These are phyloP conservation scores for Macropodus opercularis DNA, from an alignment of 2,797 vertebrate genomes.

Conservation along the genomic window DNA sequence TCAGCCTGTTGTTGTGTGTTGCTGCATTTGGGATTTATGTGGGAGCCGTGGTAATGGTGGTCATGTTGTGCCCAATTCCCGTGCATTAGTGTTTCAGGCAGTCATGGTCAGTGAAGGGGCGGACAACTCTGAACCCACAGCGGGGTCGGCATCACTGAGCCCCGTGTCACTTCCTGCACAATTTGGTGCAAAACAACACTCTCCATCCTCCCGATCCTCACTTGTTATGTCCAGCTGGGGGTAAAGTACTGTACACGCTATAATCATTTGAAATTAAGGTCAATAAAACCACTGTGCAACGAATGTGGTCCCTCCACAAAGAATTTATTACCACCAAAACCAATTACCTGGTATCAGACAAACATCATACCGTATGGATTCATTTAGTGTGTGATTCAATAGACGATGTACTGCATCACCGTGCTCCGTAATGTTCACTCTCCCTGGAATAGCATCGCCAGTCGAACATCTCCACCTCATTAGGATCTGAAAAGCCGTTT, in stretches of 20 bases:
- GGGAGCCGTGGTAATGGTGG: conserved; percentile 12
- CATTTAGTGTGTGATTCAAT: neutral
- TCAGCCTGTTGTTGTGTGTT: neutral
- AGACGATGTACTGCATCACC: neutral
- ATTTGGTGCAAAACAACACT: conserved; percentile 10
- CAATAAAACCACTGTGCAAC: neutral
- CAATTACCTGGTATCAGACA: conserved; percentile 8
- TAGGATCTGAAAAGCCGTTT: neutral
- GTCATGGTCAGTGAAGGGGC: conserved; percentile 42
- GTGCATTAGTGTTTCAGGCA: conserved; percentile 33
- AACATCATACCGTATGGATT: conserved; percentile 3
- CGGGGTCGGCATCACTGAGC: conserved; percentile 25
- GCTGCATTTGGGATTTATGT: no score
- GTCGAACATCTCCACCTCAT: neutral
- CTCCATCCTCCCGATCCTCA: no score
- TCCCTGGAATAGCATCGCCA: neutral
- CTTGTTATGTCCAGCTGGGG: neutral
- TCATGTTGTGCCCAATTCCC: conserved; percentile 7
- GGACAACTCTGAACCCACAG: conserved; percentile 36
- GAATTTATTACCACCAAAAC: conserved; percentile 13
- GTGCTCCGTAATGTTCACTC: conserved; percentile 3
- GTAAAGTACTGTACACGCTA: neutral
- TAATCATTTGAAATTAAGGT: conserved; percentile 8
- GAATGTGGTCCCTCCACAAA: conserved; percentile 3
- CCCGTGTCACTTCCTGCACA: conserved; percentile 15